Base-by-base conservation (phyloP, 1,140 invertebrate genomes). In the Drosophila prosaltans region DNA sequence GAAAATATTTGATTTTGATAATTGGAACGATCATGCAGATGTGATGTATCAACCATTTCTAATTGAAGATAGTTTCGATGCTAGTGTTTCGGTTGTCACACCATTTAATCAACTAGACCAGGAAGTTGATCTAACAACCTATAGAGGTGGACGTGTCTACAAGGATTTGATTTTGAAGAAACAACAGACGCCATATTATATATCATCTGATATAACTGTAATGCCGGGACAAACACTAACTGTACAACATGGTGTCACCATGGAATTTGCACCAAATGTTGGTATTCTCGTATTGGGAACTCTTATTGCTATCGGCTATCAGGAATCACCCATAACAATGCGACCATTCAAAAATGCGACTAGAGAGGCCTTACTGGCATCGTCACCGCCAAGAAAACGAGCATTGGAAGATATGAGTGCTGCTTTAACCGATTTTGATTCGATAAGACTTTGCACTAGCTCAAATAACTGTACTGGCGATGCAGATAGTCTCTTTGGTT, bases 1-100 rank as follows among this genome's bases (percentile, higher is more conserved):
- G 57, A 94, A 96, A 90, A 99, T 99, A 78, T 99, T 99, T 92
- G 99, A 99, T 93, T 99, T 99, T 93, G 98, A 99, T 92, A 98
- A 99, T 91, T 99, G 99, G 99, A 99, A 99, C 91, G 98, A 98
- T 93, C 98, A 98, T 92, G 98, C 98, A 0, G 95, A 98, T 41
- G 98, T 98, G 0, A 94, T 96, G 21, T 99, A 96, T 92, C 94
- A 95, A 67, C 98, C 98, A 0, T 99, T 96, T 92, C 94, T 99
- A 43, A 94, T 95, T 43, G 95, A 95, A 89, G 95, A 97, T 80
- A 93, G 94, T 57, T 95, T 97, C 78, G 95, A 96, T 72, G 94
- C 95, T 0, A 96, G 95, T 68, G 93, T 97, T n/a, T 97, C 97
- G 0, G 93, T 95, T 1, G 94, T 95, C 0, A 95, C 94, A 81